Evolutionary conservation across 2,888 invertebrate genomes (phyloP), one percentile per base, ranked within the genome.

Genomic region (Aquatica leii): DNA sequence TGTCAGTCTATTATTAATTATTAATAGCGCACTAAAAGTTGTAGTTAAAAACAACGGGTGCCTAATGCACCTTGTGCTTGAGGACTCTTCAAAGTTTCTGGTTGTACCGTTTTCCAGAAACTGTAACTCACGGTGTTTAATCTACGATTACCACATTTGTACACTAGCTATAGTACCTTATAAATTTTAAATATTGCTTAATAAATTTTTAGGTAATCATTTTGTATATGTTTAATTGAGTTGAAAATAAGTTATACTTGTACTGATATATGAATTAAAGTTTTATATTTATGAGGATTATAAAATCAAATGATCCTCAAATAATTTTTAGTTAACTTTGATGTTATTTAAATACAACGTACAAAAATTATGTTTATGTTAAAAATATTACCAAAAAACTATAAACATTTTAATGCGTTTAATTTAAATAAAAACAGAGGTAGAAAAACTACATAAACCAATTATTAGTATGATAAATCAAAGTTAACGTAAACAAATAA

Each of bases 1-100:
- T 43, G 18, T 51, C 52, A 59, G 51, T 21, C 37, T 43, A 59
- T 59, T 59, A 59, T 59, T 59, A 59, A 53, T 59, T 59, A 59
- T 53, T 59, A 59, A 59, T 59, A 43, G 59, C 53, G 59, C 52
- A 53, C 59, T 59, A 59, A 59, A 59, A 59, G 34, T 35, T 59
- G 59, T 59, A 59, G 15, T 12, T 9, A 35, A 41, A 31, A 58
- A 59, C 59, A 9, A 31, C 59, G 48, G 59, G 59, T 53, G 59
- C 35, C 14, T 41, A 20, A 34, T 35, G 34, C 31, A 11, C 21
- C 37, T 4, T 35, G 11, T 34, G 57, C 17, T 46, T 6, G 1
- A 43, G 41, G 17, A 8, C 12, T 20, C 52, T 34, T 34, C 14
- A 15, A 37, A 18, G 52, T 52, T 17, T 17, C 9, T 14, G 14